Evolutionary conservation across 2,113 vertebrate species (phyloP), one percentile per base, ranked within the genome.

Genomic region (Anhinga rufa): DNA sequence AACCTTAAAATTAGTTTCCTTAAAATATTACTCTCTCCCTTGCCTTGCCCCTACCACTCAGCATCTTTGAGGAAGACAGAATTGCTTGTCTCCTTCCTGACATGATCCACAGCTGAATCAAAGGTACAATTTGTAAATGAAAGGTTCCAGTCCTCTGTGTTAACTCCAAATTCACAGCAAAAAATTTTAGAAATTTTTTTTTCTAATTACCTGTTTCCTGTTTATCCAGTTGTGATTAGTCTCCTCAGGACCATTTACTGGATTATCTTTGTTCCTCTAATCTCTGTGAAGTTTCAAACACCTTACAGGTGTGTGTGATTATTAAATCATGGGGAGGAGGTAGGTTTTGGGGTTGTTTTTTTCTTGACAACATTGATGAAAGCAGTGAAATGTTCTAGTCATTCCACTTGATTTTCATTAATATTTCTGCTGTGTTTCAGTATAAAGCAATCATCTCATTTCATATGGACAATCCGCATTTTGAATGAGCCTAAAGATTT

Each of bases 401-500:
- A 85, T 95, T 82, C 51, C 28, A 62, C 51, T 88, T 82, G 65
- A 88, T 97, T 97, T 96, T 94, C 81, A 82, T 94, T 96, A 95
- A 79, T 89, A 95, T 94, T 96, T 97, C 77, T 91, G 46, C 65
- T 18, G 10, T 28, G 3, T 95, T 97, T 95, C 66, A 88, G 46
- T 82, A 91, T 78, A 91, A 97, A 96, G 44, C 21, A 93, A 78
- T 96, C 88, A 93, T 88, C 42, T 17, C 61, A 94, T 96, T 98
- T 98, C 88, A 82, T 64, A 83, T 40, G 86, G 61, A 68, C 75
- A 95, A 97, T 95, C 82, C 0, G 0, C 84, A 91, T 87, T 97
- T 94, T 89, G 61, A 98, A 97, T 94, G 52, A 97, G 71, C n/a
- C 86, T 96, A 92, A 96, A 95, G 88, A 96, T 95, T 84, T 94